Base-by-base conservation (phyloP, 1,140 invertebrate genomes). In the Meloidogyne exigua region DNA sequence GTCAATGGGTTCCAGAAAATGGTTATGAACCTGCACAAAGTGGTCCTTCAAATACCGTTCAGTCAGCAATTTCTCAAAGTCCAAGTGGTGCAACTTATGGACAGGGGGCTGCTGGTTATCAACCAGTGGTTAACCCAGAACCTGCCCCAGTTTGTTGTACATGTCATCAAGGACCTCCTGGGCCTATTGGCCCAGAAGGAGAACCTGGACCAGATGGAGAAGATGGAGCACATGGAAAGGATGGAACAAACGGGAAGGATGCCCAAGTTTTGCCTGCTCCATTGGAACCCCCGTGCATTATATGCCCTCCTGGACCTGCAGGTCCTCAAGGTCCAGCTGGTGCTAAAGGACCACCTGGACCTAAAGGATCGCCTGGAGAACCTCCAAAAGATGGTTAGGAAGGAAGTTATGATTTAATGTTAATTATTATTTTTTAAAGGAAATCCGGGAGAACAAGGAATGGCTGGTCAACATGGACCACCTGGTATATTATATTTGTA, bases 101-200 rank as follows among this genome's bases (percentile, higher is more conserved):
- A 62, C 75, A 71, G 42, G 23, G 28, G 36, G 42, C 75, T 75
- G 32, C 25, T 68, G 79, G 79, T 23, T 85, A 85, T 44, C 81
- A 75, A 25, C 81, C 81, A 21, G 85, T 80, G 15, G 83, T 84
- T 65, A 82, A 83, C 36, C 75, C 85, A 25, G 85, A 86, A 68
- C 83, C 84, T n/a, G 80, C 86, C 13, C 84, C 84, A 49, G 77
- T 85, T n/a, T 87, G 84, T 81, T 85, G 85, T 72, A 88, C 85
- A 39, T 86, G 85, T 72, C 85, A 88, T 69, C 76, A 84, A 66
- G 81, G 81, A 64, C 79, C 83, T 26, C 81, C 81, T n/a, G 81
- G 82, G 72, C 80, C 83, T n/a, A 66, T 78, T 32, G 84, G 84
- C 28, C 84, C 85, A 39, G 86, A 87, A 62, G 84, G 81, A 84